phyloP scores from a whole-genome alignment of 1,140 invertebrate species.

The Leptinotarsa lineolata region DNA sequence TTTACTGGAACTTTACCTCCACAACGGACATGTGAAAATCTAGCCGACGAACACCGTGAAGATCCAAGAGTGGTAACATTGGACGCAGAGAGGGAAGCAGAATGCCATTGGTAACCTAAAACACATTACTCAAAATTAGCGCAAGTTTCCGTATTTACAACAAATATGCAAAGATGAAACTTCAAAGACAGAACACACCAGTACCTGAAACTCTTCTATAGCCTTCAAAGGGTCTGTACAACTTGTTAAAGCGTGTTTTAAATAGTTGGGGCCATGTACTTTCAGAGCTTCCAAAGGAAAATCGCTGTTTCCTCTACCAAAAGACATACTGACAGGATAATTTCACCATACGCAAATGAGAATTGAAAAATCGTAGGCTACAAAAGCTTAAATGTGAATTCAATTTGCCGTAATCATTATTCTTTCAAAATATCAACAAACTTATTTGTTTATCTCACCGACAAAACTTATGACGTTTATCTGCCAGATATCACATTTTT shows the following conservation, averaged over 20 bases:
- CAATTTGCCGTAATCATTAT: too few relatives aligned
- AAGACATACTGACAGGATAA: conserved; percentile 14
- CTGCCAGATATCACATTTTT: too few relatives aligned
- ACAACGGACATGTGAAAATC: conserved; percentile 95
- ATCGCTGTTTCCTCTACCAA: conserved; percentile 33
- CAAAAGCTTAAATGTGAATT: too few relatives aligned
- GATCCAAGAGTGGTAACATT: conserved; percentile 91
- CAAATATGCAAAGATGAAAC: too few relatives aligned
- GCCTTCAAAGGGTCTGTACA: conserved; percentile 95
- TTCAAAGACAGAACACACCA: too few relatives aligned
- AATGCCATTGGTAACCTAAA: conserved; percentile 88
- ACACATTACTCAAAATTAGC: background rate
- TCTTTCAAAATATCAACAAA: too few relatives aligned
- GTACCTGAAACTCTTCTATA: conserved; percentile 95
- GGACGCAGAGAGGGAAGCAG: conserved; percentile 88
- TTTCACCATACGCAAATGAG: background rate
- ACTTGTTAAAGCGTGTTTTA: conserved; percentile 91
- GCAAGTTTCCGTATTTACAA: background rate
- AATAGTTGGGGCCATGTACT: conserved; percentile 85
- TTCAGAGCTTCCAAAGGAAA: conserved; percentile 82
- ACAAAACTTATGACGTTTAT: too few relatives aligned
- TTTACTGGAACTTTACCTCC: conserved; percentile 62
- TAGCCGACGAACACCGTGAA: conserved; percentile 87
- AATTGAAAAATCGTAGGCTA: too few relatives aligned
- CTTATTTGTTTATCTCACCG: too few relatives aligned